Conservation (phyloP, 2,888 invertebrate genomes). For the Odontothrips loti region DNA sequence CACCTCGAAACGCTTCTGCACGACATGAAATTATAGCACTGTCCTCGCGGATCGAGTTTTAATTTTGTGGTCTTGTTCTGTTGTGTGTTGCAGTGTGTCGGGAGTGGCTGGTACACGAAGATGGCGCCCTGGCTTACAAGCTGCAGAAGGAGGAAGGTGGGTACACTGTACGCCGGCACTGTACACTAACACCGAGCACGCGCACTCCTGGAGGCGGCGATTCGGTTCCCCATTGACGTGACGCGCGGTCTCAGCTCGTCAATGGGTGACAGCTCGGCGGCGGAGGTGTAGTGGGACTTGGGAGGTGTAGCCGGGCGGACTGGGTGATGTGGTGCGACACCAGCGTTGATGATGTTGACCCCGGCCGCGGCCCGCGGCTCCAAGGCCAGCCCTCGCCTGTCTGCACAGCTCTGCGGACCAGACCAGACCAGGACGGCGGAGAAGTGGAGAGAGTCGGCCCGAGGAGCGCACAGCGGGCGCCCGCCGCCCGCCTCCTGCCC, state of each 20-base stretch:
- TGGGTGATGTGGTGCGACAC: too few relatives aligned
- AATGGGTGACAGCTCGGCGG: too few relatives aligned
- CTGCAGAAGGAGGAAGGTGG: conserved; percentile 78
- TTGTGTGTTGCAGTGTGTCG: conserved; percentile 60
- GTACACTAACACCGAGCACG: not conserved
- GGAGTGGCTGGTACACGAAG: conserved; percentile 80
- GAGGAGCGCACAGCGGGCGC: too few relatives aligned
- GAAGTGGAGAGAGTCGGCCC: too few relatives aligned
- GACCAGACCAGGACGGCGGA: too few relatives aligned
- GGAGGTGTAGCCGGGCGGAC: too few relatives aligned
- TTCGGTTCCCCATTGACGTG: not conserved
- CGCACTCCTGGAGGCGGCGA: not conserved
- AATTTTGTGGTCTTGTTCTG: not conserved
- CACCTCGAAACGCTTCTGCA: not conserved
- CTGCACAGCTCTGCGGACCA: too few relatives aligned
- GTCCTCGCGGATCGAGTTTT: not conserved
- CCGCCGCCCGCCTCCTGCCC: too few relatives aligned
- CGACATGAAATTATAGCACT: not conserved
- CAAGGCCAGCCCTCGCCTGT: too few relatives aligned
- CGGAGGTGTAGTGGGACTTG: too few relatives aligned
- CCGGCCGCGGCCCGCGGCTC: too few relatives aligned
- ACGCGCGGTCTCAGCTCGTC: not conserved
- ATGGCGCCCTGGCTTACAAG: conserved; percentile 73
- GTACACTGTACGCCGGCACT: conserved; percentile 44
- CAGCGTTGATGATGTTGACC: too few relatives aligned